Evolutionary conservation across 2,797 vertebrate genomes (phyloP), one percentile per base, ranked within the genome.

Genomic region (Poeciliopsis presidionis): DNA sequence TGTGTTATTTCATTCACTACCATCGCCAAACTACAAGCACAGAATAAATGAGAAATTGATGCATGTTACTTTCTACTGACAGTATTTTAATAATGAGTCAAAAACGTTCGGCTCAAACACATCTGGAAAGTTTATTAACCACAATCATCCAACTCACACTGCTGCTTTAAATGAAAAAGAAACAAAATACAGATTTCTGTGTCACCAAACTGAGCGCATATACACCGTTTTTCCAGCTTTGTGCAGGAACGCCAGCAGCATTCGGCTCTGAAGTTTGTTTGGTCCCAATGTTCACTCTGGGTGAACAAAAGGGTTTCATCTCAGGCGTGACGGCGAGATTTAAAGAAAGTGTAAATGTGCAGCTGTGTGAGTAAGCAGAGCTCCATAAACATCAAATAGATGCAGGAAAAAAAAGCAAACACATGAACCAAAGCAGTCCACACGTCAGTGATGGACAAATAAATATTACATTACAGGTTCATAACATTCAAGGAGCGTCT

Each of bases 71-170:
- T 9, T 67, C 20, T n/a, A 16, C 20, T 28, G 41, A 51, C 11
- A 22, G 28, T 7, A 12, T 36, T 47, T 49, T 8, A 77, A 77
- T 22, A 53, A 49, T 3, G 57, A 87, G 13, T 74, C 61, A 39
- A 61, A 74, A 51, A 9, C 8, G 1, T 76, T 87, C 71, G 82
- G 72, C 67, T 86, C 77, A 91, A 87, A 89, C 86, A 90, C 90
- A 75, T 87, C 78, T 92, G 88, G 86, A 95, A 94, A 93, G 88
- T 96, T 96, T 96, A 96, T 95, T 95, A 88, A 94, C 82, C 89
- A 95, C 94, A 94, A 92, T 94, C 90, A 84, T 94, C 87, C 84
- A 89, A 82, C 86, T 93, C 91, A 94, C 92, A 88, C 87, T 86
- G 72, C 74, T 45, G 78, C 82, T 85, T 89, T 61, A 81, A 90